Evolutionary conservation across 1,140 invertebrate genomes (phyloP), one percentile per base, ranked within the genome.

Genomic region (Caenorhabditis tropicalis): DNA sequence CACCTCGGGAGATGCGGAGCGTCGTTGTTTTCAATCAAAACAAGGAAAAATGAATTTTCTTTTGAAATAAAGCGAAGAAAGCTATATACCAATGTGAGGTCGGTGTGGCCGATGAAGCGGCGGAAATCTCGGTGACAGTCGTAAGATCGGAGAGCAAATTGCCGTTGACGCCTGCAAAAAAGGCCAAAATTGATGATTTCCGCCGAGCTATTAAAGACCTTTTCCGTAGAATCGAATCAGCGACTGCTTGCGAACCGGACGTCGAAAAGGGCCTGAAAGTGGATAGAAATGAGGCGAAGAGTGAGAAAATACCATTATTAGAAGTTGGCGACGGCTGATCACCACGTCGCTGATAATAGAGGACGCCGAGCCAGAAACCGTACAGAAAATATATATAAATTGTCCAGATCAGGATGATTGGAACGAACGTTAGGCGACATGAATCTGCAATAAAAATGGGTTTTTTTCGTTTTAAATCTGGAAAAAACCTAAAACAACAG

Each of bases 121-220:
- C 29, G 24, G 58, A 65, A 36, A 65, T n/a, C 58, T 65, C 58
- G 33, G 58, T 65, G 58, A 65, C 58, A 36, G 58, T 15, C 7
- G n/a, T n/a, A n/a, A n/a, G n/a, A n/a, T 74, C 65, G 19, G 65
- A 74, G 36, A 74, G 9, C 2, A 46, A 24, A 74, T 74, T 74
- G 33, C 21, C 21, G 65, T 74, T 74, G 33, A 43, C 21, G 65
- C 65, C 36, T 10, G 65, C 65, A 74, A 74, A 43, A 60, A 74
- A 46, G 5, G 36, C 1, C 36, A 24, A 74, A 74, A 74, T 74
- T 74, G 65, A 74, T 74, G 65, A 46, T 74, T 74, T 74, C 65
- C 65, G 65, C n/a, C n/a, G n/a, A n/a, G n/a, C 36, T 46, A 36
- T 65, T 65, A n/a, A 33, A 27, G 7, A 74, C 65, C 65, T 74